Percentiles rank a stretch among this genome's conserved stretches.
Conservation (phyloP, 2,797 vertebrate genomes). For the Tolypeutes matacus region DNA sequence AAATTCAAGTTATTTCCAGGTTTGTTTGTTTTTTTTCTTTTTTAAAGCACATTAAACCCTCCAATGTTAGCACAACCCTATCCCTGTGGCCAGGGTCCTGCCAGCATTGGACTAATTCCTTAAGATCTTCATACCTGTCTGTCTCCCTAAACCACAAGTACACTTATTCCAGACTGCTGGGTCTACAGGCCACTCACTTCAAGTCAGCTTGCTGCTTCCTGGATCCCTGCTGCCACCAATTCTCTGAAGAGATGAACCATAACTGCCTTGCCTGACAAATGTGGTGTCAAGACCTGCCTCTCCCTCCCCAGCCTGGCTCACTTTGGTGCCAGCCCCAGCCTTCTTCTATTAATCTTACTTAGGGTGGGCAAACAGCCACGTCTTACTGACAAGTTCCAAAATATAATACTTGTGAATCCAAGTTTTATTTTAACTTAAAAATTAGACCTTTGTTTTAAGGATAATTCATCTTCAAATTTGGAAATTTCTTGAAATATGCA, state of each 20-base stretch:
- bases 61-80: neutral
- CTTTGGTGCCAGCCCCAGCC: neutral
- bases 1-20: neutral
- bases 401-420: neutral
- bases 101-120: neutral
- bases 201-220: neutral
- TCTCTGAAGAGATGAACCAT: neutral
- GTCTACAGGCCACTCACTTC: neutral
- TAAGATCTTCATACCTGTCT: neutral
- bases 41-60: neutral
- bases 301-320: neutral
- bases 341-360: neutral
- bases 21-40: neutral
- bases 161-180: neutral
- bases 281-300: neutral
- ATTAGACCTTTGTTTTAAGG: neutral
- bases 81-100: neutral
- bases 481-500: neutral
- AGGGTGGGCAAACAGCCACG: fast-evolving
- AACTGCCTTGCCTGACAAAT: neutral
- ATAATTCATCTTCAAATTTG: neutral
- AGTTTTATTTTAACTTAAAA: constrained; percentile 43
- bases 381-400: neutral
- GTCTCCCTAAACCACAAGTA: neutral
- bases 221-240: neutral